Conservation (phyloP, 2,797 vertebrate genomes). For the Onychomys arenicola region DNA sequence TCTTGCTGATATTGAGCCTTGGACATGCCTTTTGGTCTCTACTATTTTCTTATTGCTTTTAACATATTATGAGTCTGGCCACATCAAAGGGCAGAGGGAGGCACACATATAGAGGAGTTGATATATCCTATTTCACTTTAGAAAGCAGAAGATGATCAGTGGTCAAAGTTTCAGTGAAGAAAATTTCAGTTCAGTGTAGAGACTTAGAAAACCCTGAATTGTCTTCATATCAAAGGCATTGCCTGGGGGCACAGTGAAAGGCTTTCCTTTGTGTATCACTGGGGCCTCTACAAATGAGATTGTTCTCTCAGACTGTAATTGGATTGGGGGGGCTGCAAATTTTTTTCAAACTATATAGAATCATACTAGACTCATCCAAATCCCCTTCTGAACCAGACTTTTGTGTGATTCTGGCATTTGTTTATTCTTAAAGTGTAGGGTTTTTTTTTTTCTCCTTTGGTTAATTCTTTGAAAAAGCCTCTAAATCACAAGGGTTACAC, state of each 20-base stretch:
- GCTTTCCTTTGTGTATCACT: background rate
- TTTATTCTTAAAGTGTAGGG: background rate
- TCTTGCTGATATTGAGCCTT: background rate
- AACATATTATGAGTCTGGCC: background rate
- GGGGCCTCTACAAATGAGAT: background rate
- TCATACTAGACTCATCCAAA: background rate
- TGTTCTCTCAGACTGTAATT: background rate
- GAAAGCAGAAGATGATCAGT: background rate
- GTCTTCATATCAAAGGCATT: background rate
- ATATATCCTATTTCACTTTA: background rate
- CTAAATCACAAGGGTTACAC: background rate
- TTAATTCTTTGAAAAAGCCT: background rate
- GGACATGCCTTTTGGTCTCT: background rate
- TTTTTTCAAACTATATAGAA: too few species aligned
- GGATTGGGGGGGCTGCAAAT: background rate
- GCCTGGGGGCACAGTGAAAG: background rate
- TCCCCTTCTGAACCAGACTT: background rate
- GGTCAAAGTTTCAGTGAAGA: background rate
- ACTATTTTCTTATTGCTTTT: slow-evolving; percentile 5
- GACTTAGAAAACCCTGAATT: background rate
- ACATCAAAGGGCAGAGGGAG: background rate
- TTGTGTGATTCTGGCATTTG: background rate
- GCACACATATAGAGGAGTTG: background rate
- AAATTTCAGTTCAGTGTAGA: background rate
- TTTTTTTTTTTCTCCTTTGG: background rate